Evolutionary conservation across 2,888 invertebrate species (phyloP), one percentile per base, ranked within the genome.

Genomic region (Liposcelis brunnea): DNA sequence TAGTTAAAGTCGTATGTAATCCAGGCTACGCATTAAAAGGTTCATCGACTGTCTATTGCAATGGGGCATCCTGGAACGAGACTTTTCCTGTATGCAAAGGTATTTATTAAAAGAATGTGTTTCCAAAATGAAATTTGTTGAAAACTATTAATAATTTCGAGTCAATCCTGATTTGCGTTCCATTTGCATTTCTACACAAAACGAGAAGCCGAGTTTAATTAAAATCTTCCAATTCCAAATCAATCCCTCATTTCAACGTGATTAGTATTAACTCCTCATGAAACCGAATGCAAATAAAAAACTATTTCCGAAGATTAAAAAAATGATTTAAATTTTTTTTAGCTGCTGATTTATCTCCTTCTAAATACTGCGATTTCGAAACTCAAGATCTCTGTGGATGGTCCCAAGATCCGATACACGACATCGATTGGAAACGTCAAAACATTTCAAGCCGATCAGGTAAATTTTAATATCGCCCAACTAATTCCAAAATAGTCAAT

Each of bases 351-450:
- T 58, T 59, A 1, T 54, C 57, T 21, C 62, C 67, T 0, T 56
- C 63, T 8, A 58, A 70, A 26, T 67, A 63, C 19, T 82, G 82
- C 52, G 74, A 80, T 56, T 82, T 82, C 54, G 81, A 82, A 59
- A 63, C 64, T 0, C 61, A 66, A 0, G 71, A 72, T 51, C 56
- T 82, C 0, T 87, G 87, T 53, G 83, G 80, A n/a, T 87, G 86
- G 86, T 70, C 64, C 0, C 75, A 78, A 36, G 82, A 82, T 47
- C 66, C 73, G 0, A 63, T 67, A 1, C 74, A 79, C 49, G 76
- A 81, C 58, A 80, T 82, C 51, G 79, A 81, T 52, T 87, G 86
- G 86, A 66, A 58, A 10, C 65, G 82, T 10, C 64, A 75, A 37
- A 75, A 74, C 54, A 68, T 62, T 43, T 68, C 67, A 40, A 78